Base-by-base conservation (phyloP, 2,888 invertebrate genomes). In the Rotaria magnacalcarata region DNA sequence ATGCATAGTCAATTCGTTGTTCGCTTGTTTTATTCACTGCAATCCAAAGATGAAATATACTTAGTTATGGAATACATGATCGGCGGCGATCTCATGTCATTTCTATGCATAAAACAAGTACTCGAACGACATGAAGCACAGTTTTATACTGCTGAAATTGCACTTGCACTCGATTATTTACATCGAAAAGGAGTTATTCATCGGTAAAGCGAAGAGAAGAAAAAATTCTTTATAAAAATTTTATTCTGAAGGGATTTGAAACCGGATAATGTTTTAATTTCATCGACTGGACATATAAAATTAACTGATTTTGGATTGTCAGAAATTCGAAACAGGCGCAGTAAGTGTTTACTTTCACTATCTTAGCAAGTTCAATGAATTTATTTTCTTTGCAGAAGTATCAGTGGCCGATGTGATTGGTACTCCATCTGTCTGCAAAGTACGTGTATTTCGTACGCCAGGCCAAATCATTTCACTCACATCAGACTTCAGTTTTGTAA, bases 51-150 rank as follows among this genome's bases (percentile, higher is more conserved):
- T 60, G 95, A 94, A 88, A 93, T 97, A 86, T 97, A 95, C 91
- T 92, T 97, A 91, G 96, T 96, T 6, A 96, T 97, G 97, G 97
- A 97, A 90, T 97, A 96, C 89, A 95, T 97, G 95, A 95, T 96
- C 87, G 97, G 97, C 43, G 97, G 97, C 4, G 97, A 97, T 93
- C 93, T 97, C 84, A 97, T 97, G 90, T 96, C 96, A 47, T 90
- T 97, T 19, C 94, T 95, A 87, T 89, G 90, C n/a, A 94, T 95
- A 88, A 96, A 94, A 91, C 96, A 96, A 0, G 96, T 94, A 90
- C 94, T 97, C 92, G 95, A 96, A 90, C 96, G 96, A 90, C 90
- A 93, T 14, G 95, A 96, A 94, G 96, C 97, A 10, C 93, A 94
- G 14, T 96, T 96, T 91, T 97, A 97, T 91, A 93, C 94, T 52